These are phyloP conservation scores for Synanthedon andrenaeformis DNA, from an alignment of 2,888 invertebrate species.

Conservation along the genomic window DNA sequence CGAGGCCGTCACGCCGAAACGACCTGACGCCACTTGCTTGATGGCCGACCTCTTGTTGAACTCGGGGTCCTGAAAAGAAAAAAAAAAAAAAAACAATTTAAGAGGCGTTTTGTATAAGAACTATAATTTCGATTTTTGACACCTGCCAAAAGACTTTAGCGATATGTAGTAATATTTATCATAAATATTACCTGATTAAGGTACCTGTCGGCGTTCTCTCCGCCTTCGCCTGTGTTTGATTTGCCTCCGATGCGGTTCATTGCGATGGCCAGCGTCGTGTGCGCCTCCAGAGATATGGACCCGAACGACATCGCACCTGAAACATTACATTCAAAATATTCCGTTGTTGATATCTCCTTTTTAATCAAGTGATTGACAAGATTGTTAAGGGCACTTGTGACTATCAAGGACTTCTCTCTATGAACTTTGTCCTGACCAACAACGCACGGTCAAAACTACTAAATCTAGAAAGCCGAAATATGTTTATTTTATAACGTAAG, in stretches of 20 bases:
- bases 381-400: neutral
- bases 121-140: too few species aligned
- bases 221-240: conserved; percentile 99
- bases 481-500: too few species aligned
- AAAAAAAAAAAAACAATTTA: conserved; percentile 2
- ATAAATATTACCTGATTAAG: conserved; percentile 59
- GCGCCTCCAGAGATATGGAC: conserved; percentile 96
- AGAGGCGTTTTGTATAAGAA: too few species aligned
- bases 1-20: conserved; percentile 98
- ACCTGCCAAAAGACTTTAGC: too few species aligned
- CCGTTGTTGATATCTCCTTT: neutral
- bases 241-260: conserved; percentile 98
- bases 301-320: conserved; percentile 96
- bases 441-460: too few species aligned
- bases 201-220: conserved; percentile 85
- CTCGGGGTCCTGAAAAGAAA: conserved; percentile 75
- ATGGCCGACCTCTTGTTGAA: conserved; percentile 92
- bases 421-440: neutral
- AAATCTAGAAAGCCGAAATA: too few species aligned
- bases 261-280: conserved; percentile 93
- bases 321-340: neutral
- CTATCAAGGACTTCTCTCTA: neutral
- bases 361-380: neutral
- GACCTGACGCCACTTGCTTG: conserved; percentile 98
- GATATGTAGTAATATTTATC: too few species aligned